Base-by-base conservation (phyloP, 2,113 vertebrate species). In the Brachirus orientalis region DNA sequence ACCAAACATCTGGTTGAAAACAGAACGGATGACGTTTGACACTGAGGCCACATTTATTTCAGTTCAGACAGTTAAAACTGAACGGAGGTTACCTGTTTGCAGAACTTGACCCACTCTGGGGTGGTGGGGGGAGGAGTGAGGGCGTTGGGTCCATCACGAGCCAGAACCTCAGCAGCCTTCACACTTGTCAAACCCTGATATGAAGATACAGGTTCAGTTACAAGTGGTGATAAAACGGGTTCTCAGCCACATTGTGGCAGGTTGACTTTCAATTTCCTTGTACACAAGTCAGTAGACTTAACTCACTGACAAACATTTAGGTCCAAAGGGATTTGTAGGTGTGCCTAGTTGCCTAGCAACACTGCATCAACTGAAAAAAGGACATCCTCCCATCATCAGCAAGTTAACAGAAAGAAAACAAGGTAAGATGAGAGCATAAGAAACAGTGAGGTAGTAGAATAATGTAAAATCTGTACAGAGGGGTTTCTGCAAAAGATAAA, bases 51-150 rank as follows among this genome's bases (percentile, higher is more conserved):
- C 14, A 8, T 16, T 44, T n/a, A 13, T 40, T 43, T 43, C 14
- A 5, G 12, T 40, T 12, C n/a, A 9, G 18, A n/a, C 4, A 33
- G 7, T 52, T 9, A n/a, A n/a, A 63, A 22, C 5, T 17, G 40
- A 37, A 19, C 4, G 14, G 38, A 43, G 22, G 3, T 8, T 52
- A 91, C 90, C 90, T 91, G 90, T 63, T 96, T 95, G 70, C 98
- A 99, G 90, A 99, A 99, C 73, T 99, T 99, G 9, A 99, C 90
- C 98, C 98, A 99, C 73, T 99, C 98, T 1, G 98, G 98, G 56
- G 96, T 97, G 63, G 97, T 99, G 57, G 98, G 97, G 16, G 98
- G 98, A 0, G 97, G 98, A 0, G 97, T 99, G 66, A 99, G 95
- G 51, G 95, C 84, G 1, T 99, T 99, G 41, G 96, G 98, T 7